Percentiles rank a stretch among this genome's conserved stretches.
phyloP scores from a whole-genome alignment of 2,113 vertebrate genomes.

The Charina bottae region DNA sequence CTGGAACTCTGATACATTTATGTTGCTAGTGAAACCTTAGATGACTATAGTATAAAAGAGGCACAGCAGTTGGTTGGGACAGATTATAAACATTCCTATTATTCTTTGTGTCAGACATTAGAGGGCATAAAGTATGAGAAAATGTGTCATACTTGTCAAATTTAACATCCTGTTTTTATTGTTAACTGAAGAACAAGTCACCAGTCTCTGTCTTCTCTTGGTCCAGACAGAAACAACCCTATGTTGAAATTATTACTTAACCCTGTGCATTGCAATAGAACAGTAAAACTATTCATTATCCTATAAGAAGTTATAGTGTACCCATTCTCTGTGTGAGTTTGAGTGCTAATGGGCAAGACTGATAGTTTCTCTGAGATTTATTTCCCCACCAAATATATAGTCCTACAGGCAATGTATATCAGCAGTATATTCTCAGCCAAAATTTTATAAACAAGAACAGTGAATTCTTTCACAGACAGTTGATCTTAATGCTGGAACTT shows the following conservation, averaged over 20 bases:
- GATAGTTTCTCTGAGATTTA: constrained; percentile 36
- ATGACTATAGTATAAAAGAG: neutral
- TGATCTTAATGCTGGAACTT: constrained; percentile 19
- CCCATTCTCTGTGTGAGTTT: constrained; percentile 24
- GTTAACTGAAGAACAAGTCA: neutral
- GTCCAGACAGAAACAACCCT: constrained; percentile 21
- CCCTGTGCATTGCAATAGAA: constrained; percentile 32
- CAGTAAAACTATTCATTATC: constrained; percentile 28
- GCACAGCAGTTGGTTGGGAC: neutral
- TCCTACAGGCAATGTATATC: neutral
- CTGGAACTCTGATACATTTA: neutral
- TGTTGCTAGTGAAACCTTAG: neutral
- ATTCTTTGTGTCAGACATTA: neutral
- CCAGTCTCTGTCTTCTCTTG: constrained; percentile 11
- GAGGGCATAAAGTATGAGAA: neutral
- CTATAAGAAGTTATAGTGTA: constrained; percentile 18
- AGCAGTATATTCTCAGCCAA: constrained; percentile 8
- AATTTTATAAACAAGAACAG: constrained; percentile 50
- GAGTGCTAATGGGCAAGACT: constrained; percentile 42
- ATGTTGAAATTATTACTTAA: constrained; percentile 43
- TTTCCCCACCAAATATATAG: constrained; percentile 37
- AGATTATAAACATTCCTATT: neutral
- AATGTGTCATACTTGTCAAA: neutral
- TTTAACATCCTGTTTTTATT: constrained; percentile 1
- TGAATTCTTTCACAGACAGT: constrained; percentile 33